Evolutionary conservation across 1,140 invertebrate species (phyloP), one percentile per base, ranked within the genome.

Genomic region (Antheraea pernyi): DNA sequence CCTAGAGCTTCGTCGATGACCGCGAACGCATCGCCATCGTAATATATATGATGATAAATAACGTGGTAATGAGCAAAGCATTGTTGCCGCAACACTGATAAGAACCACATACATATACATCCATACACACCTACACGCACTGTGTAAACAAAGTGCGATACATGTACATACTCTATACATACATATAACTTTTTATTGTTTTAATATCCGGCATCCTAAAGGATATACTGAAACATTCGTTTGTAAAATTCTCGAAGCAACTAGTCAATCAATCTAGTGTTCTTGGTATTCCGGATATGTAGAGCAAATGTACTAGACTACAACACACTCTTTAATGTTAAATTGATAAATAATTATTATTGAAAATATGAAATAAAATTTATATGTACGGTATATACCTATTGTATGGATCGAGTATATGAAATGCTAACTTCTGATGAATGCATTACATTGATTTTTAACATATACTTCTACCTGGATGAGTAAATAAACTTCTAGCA

Each of bases 81-180:
- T 22, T 61, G 60, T 61, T 61, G 60, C 60, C 19, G 19, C 60
- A 61, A 30, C 60, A 61, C 19, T 61, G 60, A 61, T 61, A 61
- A 61, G 19, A 61, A 36, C 13, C 46, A 53, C 46, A n/a, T 53
- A 53, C 46, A 53, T 53, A 53, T 53, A 53, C 46, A 53, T n/a
- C 5, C 16, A 5, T 53, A 53, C 7, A 42, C 46, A 53, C 46
- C 46, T 53, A 53, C 46, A 53, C 11, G 5, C 11, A 53, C 46
- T 13, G 46, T 53, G 46, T 53, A 53, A 53, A 53, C 46, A 53
- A 53, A 53, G 16, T 53, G 46, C 46, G 13, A 53, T 53, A 53
- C 13, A 53, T 53, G 46, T 16, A 53, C 13, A 53, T 0, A 30
- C 22, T 30, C 11, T 16, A 53, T 53, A n/a, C 5, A 13, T 53